Evolutionary conservation across 2,888 invertebrate genomes (phyloP).

Genomic region (Plagodis pulveraria): DNA sequence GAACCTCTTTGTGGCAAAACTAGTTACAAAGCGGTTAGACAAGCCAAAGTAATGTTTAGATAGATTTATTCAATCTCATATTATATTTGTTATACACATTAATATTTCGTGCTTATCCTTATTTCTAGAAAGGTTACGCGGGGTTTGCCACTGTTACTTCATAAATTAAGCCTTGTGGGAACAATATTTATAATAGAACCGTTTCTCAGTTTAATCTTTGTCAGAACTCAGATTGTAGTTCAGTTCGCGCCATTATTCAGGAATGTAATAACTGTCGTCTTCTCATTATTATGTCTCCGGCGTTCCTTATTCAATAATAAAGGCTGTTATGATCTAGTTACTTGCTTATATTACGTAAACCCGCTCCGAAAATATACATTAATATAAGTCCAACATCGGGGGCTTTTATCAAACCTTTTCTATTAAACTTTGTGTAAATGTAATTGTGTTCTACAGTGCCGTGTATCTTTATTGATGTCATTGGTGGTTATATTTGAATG

Average conservation of each 20-base stretch:
- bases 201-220: slow-evolving; percentile 6
- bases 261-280: slow-evolving; percentile 30
- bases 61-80: not conserved
- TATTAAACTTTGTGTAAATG: too few species aligned
- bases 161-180: slow-evolving; percentile 8
- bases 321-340: slow-evolving; percentile 1
- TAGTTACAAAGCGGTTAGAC: slow-evolving; percentile 35
- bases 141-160: not conserved
- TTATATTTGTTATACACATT: not conserved
- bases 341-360: not conserved
- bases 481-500: too few species aligned
- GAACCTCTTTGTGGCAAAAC: slow-evolving; percentile 29
- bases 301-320: slow-evolving; percentile 11
- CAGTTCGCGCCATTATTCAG: slow-evolving; percentile 20
- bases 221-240: slow-evolving; percentile 11
- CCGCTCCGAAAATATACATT: slow-evolving; percentile 22
- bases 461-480: too few species aligned
- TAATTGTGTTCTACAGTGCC: too few species aligned
- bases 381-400: slow-evolving; percentile 5
- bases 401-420: too few species aligned
- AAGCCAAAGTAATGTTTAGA: slow-evolving; percentile 28
- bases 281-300: slow-evolving; percentile 15
- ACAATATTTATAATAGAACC: slow-evolving; percentile 13
- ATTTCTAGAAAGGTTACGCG: not conserved
- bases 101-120: not conserved